Base-by-base conservation (phyloP, 2,797 vertebrate species). In the Lithobates pipiens region DNA sequence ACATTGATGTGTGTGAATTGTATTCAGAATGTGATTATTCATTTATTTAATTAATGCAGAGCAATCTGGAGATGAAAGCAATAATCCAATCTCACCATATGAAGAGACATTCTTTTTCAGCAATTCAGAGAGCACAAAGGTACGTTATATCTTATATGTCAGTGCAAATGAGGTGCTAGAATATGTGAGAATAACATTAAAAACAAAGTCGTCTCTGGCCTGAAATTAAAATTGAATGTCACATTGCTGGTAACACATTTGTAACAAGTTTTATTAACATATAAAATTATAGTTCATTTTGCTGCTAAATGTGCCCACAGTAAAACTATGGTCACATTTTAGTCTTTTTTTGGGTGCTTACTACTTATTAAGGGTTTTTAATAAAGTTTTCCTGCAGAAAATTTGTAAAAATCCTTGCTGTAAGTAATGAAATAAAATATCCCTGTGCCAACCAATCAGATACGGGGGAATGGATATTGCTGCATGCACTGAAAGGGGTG, bases 91-190 rank as follows among this genome's bases (percentile, higher is more conserved):
- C 76, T 93, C 92, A 91, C 97, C 97, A n/a, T 98, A 98, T 71
- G 96, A 96, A 88, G 97, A 99, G 90, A 94, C 94, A 50, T 97
- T 96, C 93, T 91, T 97, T 88, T 95, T 92, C 93, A 95, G 95
- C 91, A 92, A 72, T 84, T 77, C 91, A 72, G 90, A 94, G 85
- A 91, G 89, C 88, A 63, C 90, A 88, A 73, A 86, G 93, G 98
- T 99, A 95, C 95, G 97, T 29, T 94, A 77, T 84, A 86, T 11
- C n/a, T 34, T 73, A 81, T 81, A 73, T 15, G 65, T 79, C 65
- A 79, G 68, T 69, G 77, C 77, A 79, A 69, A 69, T 79, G 3
- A 70, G 65, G 42, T 79, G 32, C 34, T 69, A 69, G 77, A 79
- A 69, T 50, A 13, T 23, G 2, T 25, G 68, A 80, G 27, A 71